These are phyloP conservation scores for Pelobates fuscus DNA, from an alignment of 2,113 vertebrate species.

Conservation along the genomic window DNA sequence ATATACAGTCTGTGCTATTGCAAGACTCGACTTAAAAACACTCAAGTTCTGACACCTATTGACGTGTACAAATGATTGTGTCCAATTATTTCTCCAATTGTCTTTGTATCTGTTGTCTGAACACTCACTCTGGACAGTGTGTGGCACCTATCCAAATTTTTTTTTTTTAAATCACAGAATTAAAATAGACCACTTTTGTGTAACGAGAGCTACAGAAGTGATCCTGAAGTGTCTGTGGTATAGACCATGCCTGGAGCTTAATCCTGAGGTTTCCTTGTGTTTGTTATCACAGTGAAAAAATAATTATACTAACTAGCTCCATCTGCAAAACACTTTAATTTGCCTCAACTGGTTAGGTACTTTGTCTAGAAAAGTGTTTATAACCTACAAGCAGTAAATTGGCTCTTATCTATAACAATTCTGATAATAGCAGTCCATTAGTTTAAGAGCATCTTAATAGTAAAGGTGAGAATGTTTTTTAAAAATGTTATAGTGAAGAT, in stretches of 20 bases:
- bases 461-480: too few species aligned
- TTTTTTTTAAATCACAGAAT: constrained; percentile 14
- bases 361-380: constrained; percentile 35
- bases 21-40: not conserved
- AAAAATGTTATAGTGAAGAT: too few species aligned
- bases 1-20: not conserved
- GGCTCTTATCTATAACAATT: constrained; percentile 11
- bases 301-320: constrained; percentile 46
- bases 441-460: too few species aligned
- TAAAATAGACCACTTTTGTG: constrained; percentile 25
- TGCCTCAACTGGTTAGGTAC: constrained; percentile 30
- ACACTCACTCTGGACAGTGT: not conserved
- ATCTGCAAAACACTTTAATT: constrained; percentile 45
- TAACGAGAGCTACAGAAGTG: constrained; percentile 18
- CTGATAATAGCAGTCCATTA: constrained; percentile 25
- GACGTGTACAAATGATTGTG: not conserved
- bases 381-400: constrained; percentile 33
- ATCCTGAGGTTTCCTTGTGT: constrained; percentile 25
- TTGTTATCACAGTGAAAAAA: constrained; percentile 44
- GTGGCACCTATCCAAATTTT: constrained; percentile 2
- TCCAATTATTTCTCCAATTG: constrained; percentile 18
- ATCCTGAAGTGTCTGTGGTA: constrained; percentile 36
- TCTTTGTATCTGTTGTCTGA: constrained; percentile 22
- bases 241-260: constrained; percentile 20
- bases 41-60: not conserved